Evolutionary conservation across 30 jellyfish, hydroid and myxozoan species (phyloP).

Genomic region (Morbakka virulenta): DNA sequence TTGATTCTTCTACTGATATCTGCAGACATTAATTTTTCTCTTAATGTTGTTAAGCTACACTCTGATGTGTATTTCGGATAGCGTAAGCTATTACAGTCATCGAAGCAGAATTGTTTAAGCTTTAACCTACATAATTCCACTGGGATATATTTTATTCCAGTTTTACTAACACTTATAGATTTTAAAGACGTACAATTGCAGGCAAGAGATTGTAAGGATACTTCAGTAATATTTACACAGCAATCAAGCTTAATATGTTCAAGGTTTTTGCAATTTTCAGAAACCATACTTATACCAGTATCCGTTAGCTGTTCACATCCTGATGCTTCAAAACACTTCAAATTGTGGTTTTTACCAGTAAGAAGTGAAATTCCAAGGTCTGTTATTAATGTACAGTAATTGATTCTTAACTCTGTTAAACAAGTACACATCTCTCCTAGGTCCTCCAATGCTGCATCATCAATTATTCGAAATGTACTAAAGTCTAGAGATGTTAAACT

Average conservation of each 20-base stretch:
- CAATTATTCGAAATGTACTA: constrained; percentile 64
- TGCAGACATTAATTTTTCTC: constrained; percentile 56
- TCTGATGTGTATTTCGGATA: constrained; percentile 70
- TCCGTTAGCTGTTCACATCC: constrained; percentile 84
- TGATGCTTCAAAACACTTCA: constrained; percentile 68
- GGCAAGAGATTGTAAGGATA: constrained; percentile 57
- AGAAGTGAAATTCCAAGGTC: constrained; percentile 69
- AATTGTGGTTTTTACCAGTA: constrained; percentile 36
- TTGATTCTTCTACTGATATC: constrained; percentile 59
- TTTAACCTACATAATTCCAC: constrained; percentile 43
- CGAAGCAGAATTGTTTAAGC: constrained; percentile 51
- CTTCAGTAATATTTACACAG: constrained; percentile 69
- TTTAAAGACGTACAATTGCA: constrained; percentile 62
- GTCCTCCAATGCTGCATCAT: constrained; percentile 74
- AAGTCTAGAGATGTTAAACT: constrained; percentile 75
- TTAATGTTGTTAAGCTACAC: constrained; percentile 59
- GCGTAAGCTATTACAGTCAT: constrained; percentile 57
- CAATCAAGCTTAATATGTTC: constrained; percentile 65
- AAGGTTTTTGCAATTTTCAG: constrained; percentile 74
- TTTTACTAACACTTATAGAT: constrained; percentile 71
- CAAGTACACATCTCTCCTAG: constrained; percentile 71
- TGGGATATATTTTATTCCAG: constrained; percentile 74
- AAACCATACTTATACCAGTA: constrained; percentile 57
- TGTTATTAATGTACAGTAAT: constrained; percentile 66
- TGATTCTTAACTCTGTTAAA: constrained; percentile 55